Evolutionary conservation across 2,113 vertebrate species (phyloP), one percentile per base, ranked within the genome.

Genomic region (Opisthocomus hoazin): DNA sequence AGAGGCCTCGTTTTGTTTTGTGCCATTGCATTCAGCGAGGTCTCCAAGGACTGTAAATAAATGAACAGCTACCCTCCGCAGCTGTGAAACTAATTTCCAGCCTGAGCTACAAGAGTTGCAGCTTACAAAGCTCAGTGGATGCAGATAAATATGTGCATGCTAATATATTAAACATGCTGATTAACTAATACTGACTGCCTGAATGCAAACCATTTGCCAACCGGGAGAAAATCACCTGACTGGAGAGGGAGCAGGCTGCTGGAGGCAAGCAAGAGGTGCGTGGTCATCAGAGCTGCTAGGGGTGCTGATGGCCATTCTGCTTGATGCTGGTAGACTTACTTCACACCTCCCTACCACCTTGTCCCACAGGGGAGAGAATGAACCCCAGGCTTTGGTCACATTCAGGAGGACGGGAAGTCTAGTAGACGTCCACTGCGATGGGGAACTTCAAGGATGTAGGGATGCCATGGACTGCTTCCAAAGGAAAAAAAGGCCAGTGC

Each of bases 31-130:
- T 96, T 94, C 90, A 96, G 81, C 4, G 15, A 92, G 92, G 93
- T 94, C 95, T 96, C 96, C 89, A 66, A 94, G 96, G 94, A 92
- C 92, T 89, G 95, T 96, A 95, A 97, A 95, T 97, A 96, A 97
- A 96, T 94, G 96, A 96, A 78, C 94, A 87, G 84, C 86, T 34
- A 92, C 95, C 61, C 95, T 92, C 81, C 0, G 70, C 96, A 96
- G 96, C 94, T 97, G 96, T 82, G 95, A 94, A 97, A 96, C 94
- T 89, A 68, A 96, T 97, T 96, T 89, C 65, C 87, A 92, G 80
- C 65, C 84, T 56, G 30, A 82, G 74, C 86, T 89, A 90, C 84
- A 76, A 94, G 80, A 81, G 88, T 90, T 75, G 89, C 77, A 76
- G 86, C 63, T 93, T 69, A 85, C 89, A 96, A 85, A 95, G 89